Evolutionary conservation across 2,888 invertebrate genomes (phyloP).

Genomic region (Oligia latruncula): DNA sequence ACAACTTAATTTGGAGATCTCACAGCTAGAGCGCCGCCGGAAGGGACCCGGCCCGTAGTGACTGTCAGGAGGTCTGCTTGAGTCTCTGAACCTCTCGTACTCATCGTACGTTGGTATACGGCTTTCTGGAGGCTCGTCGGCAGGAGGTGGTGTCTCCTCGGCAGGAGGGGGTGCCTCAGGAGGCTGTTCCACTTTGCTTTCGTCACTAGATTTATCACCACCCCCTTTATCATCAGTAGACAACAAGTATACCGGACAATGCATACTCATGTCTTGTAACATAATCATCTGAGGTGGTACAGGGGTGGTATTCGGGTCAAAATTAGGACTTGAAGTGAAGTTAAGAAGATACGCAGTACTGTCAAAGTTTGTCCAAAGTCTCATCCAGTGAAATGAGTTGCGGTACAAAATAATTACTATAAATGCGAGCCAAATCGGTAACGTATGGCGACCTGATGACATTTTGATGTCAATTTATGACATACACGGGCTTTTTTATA

Average conservation of each 20-base stretch:
- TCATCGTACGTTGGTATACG: constrained; percentile 76
- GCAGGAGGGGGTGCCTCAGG: neutral
- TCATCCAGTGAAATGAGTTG: constrained; percentile 37
- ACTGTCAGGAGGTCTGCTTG: constrained; percentile 75
- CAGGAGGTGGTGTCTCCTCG: constrained; percentile 5
- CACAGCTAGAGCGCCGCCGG: constrained; percentile 56
- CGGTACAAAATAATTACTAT: constrained; percentile 44
- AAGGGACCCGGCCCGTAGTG: constrained; percentile 69
- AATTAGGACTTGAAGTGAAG: neutral
- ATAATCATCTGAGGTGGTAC: neutral
- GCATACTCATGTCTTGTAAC: neutral
- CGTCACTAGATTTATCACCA: constrained; percentile 16
- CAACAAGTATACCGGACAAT: neutral
- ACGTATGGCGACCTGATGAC: constrained; percentile 32
- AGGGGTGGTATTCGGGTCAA: neutral
- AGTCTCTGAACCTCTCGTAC: constrained; percentile 71
- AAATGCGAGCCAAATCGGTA: constrained; percentile 20
- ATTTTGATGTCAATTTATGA: constrained; percentile 37
- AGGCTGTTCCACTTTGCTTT: constrained; percentile 17
- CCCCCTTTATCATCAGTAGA: neutral
- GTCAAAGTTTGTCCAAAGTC: constrained; percentile 24
- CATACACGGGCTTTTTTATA: neutral
- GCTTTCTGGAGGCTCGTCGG: constrained; percentile 29
- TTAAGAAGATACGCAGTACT: constrained; percentile 9
- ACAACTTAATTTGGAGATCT: constrained; percentile 17